Base-by-base conservation (phyloP, 2,797 vertebrate genomes). In the Tympanoctomys barrerae region DNA sequence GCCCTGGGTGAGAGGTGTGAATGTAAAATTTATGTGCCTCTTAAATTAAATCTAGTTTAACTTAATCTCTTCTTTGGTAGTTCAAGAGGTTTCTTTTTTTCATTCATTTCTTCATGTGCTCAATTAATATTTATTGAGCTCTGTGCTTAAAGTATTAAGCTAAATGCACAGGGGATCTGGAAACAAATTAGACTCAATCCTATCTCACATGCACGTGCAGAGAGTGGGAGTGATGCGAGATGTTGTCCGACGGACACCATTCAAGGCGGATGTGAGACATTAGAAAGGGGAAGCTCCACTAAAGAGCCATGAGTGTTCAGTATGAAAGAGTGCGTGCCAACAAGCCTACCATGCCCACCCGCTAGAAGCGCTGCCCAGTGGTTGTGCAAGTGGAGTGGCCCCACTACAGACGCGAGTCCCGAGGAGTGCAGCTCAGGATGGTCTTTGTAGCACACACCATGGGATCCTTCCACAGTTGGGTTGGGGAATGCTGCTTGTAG, bases 81-180 rank as follows among this genome's bases (percentile, higher is more conserved):
- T 90, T 80, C 10, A 46, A 49, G 54, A 87, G 78, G 59, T 95
- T 80, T 39, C 12, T 42, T 84, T 86, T 86, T 94, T 64, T 16
- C 28, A 64, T 93, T 87, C 7, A 54, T 61, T 87, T 86, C 61
- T 70, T 94, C 62, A 92, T 49, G 71, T 83, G 31, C 62, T 94
- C 49, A 89, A 9, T 61, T 91, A 66, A 9, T 61, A 81, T 91
- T 90, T 93, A 64, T 42, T 85, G 81, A 84, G 66, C 70, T 82
- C 39, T 54, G 22, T 81, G 79, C 8, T 93, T 95, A n/a, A 81
- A 16, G 61, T 18, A n/a, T 91, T 83, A 93, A 88, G 52, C 36
- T 59, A 68, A 46, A 10, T 89, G 4, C 16, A 73, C 61, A 1
- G 52, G 5, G 2, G 33, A 57, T 84, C 77, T 49, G 80, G 83